Evolutionary conservation across 2,113 vertebrate species (phyloP), one percentile per base, ranked within the genome.

Genomic region (Neodontobutis hainanensis): DNA sequence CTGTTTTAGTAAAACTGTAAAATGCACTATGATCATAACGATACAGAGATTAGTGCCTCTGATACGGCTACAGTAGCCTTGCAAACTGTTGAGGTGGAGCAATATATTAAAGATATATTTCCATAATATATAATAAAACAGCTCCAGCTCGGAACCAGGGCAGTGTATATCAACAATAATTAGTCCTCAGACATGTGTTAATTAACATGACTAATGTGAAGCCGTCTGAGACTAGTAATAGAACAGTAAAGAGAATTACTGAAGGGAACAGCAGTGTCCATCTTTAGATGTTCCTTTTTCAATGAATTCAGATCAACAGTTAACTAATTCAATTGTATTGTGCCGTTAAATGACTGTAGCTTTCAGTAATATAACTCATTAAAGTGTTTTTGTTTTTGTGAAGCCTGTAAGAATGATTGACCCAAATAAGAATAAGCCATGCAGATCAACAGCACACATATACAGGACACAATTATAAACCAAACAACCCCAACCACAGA

Each of bases 181-280:
- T 19, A 43, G 60, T 75, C 35, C 49, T 73, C 32, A 66, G 46
- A 61, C 51, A 55, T 43, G 48, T 49, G 52, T 71, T 81, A 67
- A 80, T 80, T 72, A 66, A 61, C 4, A 57, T 55, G 46, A 34
- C 40, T 67, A 61, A 67, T 47, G 68, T 42, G 57, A 15, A 63
- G 60, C 68, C 64, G 53, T 53, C 44, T 58, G 16, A 66, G 47
- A 79, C 51, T 45, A 65, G 50, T 50, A 64, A 78, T 59, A 15
- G 53, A 56, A 69, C 62, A 76, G 72, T 75, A 61, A 44, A 38
- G 40, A 5, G 11, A 75, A 9, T 50, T 70, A 40, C 68, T 60
- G 63, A 75, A 81, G 61, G 42, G 58, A 64, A 79, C 76, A 58
- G 67, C 56, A 70, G 45, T 40, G 35, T 45, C 32, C 56, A 82